Evolutionary conservation across 2,797 vertebrate genomes (phyloP), one percentile per base, ranked within the genome.

Genomic region (Clarias pachynema): DNA sequence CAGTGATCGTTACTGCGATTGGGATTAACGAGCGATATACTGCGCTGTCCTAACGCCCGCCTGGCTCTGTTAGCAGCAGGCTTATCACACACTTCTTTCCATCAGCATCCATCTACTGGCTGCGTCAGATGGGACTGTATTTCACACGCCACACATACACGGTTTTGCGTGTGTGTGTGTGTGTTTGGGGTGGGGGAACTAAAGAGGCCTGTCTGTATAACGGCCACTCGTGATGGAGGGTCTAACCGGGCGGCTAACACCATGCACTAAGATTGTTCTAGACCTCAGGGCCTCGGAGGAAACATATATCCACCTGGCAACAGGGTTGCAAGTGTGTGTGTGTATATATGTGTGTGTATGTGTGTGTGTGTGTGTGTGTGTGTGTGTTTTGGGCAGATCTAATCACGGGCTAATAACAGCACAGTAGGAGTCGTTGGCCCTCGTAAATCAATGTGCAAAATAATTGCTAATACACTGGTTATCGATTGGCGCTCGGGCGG

Each of bases 391-490:
- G 94, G 96, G 94, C 95, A 96, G 97, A 97, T 96, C 96, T 97
- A 98, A 98, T 98, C 97, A 98, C 96, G 93, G 94, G 96, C 97
- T 98, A 98, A 98, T 97, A 98, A 97, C 96, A 95, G 94, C 95
- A 95, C 94, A 92, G 95, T 96, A 96, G 97, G 96, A 96, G 96
- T 96, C 91, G 92, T 94, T 96, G 95, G 94, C 95, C 95, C 95
- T 95, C 95, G 96, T 99, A 98, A 99, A 99, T 99, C 97, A 99
- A 98, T 98, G 97, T 96, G 96, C 96, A 99, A 98, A 99, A 96
- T 96, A 96, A 99, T 98, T 98, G 98, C 97, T 98, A 98, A 99
- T 98, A 98, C 97, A 97, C 96, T 97, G 96, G 96, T 95, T 99
- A 99, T 98, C 96, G 97, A 99, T 99, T 97, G 97, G 95, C 92